These are phyloP conservation scores for Xenopus borealis DNA, from an alignment of 2,113 vertebrate genomes.

Conservation along the genomic window DNA sequence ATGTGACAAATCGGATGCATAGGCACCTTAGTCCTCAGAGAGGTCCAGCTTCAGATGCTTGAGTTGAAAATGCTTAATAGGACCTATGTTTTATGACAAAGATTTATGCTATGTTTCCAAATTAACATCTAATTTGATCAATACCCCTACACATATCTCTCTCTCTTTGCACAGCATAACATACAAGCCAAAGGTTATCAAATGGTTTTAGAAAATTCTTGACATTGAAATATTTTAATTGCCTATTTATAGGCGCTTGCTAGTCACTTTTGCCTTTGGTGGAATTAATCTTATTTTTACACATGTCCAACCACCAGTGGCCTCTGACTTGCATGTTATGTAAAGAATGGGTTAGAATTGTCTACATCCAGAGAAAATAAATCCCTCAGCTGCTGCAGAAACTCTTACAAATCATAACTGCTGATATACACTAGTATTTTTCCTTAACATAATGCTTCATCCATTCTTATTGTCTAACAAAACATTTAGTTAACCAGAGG, in stretches of 20 bases:
- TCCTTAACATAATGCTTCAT: no score
- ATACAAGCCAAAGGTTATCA: conserved; percentile 30
- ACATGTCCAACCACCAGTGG: not conserved
- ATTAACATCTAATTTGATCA: conserved; percentile 36
- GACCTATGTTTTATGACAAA: conserved; percentile 7
- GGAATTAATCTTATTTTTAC: conserved; percentile 1
- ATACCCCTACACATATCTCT: conserved; percentile 9
- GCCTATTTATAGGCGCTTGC: conserved; percentile 13
- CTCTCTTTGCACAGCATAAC: not conserved
- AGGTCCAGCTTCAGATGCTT: conserved; percentile 4
- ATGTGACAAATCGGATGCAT: not conserved
- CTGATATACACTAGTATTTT: no score
- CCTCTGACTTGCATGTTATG: not conserved
- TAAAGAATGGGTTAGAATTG: not conserved
- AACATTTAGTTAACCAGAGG: no score
- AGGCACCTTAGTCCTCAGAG: conserved; percentile 15
- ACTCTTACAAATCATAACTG: no score
- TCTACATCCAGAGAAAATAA: not conserved
- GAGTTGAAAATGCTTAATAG: conserved; percentile 16
- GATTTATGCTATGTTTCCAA: conserved; percentile 15
- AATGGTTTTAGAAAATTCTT: conserved; percentile 26
- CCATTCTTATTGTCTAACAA: no score
- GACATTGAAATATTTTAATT: conserved; percentile 28
- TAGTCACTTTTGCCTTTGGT: conserved; percentile 3
- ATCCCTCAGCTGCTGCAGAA: no score